phyloP scores from a whole-genome alignment of 1,140 invertebrate species.

The Zophobas atratus region DNA sequence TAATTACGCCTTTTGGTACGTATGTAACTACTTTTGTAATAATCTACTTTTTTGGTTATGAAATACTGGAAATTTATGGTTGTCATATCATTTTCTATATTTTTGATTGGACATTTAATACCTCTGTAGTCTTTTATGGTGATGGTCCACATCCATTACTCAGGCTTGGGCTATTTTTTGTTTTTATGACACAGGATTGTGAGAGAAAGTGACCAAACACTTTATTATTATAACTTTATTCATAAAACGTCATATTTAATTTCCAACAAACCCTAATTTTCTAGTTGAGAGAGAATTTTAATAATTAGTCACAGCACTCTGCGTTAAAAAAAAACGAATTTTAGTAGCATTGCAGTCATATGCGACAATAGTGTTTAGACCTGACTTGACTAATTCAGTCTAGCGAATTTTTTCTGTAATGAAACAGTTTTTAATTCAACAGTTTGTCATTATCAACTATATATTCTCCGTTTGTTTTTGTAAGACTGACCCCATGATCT shows the following conservation, averaged over 20 bases:
- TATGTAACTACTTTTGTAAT: neutral
- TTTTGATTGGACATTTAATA: constrained; percentile 28
- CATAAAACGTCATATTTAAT: too few relatives aligned
- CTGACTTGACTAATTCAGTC: neutral
- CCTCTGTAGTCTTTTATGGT: constrained; percentile 35
- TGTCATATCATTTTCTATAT: constrained; percentile 4
- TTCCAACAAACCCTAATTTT: too few relatives aligned
- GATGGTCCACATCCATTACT: neutral
- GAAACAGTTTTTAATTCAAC: neutral
- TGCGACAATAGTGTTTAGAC: constrained; percentile 1
- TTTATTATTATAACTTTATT: too few relatives aligned
- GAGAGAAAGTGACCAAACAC: too few relatives aligned
- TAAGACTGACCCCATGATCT: neutral
- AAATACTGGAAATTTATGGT: neutral
- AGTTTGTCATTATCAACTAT: neutral
- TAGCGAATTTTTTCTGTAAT: neutral
- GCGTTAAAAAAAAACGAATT: too few relatives aligned
- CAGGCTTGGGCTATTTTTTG: too few relatives aligned
- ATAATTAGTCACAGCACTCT: neutral
- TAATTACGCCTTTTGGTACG: constrained; percentile 11
- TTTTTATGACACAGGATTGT: too few relatives aligned
- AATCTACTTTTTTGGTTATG: neutral
- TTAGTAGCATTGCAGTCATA: neutral
- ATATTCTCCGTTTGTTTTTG: neutral
- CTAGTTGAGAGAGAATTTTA: neutral